These are phyloP conservation scores for Xenops minutus DNA, from an alignment of 2,797 vertebrate species.

Conservation along the genomic window DNA sequence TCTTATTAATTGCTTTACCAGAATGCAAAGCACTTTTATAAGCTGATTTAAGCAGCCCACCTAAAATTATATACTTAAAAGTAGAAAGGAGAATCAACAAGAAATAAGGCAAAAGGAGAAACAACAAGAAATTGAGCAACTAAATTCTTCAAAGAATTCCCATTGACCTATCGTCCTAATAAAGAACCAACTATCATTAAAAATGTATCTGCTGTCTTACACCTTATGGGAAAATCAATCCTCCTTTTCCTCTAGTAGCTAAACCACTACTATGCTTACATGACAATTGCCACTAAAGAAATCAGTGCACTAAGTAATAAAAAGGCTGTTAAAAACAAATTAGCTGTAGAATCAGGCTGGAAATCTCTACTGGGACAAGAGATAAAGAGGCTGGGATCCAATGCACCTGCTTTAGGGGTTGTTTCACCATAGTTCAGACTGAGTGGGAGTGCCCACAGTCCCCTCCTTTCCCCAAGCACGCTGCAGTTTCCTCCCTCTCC, in stretches of 20 bases:
- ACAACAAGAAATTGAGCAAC: neutral
- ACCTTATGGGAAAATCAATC: neutral
- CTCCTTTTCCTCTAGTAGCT: neutral
- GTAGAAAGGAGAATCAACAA: neutral
- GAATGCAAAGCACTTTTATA: neutral
- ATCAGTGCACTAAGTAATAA: neutral
- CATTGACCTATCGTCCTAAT: neutral
- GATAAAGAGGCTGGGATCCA: neutral
- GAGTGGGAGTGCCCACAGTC: neutral
- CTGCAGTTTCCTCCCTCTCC: neutral
- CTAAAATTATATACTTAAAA: neutral
- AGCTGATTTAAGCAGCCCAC: neutral
- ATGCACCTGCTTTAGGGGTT: neutral
- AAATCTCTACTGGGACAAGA: neutral
- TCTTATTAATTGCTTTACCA: neutral
- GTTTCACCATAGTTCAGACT: neutral
- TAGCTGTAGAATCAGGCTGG: neutral
- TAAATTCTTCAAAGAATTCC: neutral
- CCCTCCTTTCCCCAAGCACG: neutral
- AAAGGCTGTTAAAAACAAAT: slow-evolving; percentile 7
- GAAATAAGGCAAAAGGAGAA: neutral
- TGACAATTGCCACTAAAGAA: neutral
- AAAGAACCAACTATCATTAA: neutral
- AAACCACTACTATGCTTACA: neutral
- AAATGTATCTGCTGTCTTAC: neutral